Conservation (phyloP, 2,888 invertebrate genomes). For the Omphaloscelis lunosa region DNA sequence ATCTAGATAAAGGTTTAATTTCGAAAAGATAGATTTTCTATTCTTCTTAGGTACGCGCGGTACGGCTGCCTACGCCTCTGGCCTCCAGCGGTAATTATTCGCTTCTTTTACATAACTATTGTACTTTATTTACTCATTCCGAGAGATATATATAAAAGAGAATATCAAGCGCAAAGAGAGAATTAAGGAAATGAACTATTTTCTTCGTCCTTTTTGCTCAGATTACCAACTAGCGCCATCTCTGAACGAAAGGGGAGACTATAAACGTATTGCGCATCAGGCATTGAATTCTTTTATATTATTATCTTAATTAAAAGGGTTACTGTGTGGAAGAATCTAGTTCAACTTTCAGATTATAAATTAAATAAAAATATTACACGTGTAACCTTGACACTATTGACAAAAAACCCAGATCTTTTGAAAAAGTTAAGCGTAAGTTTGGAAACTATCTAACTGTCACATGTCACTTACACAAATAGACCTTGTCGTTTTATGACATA, state of each 20-base stretch:
- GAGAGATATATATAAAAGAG: constrained; percentile 30
- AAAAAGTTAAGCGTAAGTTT: not conserved
- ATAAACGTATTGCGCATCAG: constrained; percentile 9
- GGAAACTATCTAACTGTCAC: not conserved
- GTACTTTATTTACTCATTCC: constrained; percentile 45
- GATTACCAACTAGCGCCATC: constrained; percentile 52
- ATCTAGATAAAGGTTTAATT: constrained; percentile 9
- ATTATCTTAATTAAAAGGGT: not conserved
- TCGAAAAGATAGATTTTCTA: constrained; percentile 21
- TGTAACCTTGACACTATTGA: not conserved
- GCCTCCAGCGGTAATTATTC: constrained; percentile 39
- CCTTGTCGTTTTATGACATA: not conserved
- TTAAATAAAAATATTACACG: not conserved
- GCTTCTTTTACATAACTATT: constrained; percentile 44
- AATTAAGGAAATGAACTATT: constrained; percentile 36
- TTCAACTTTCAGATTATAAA: not conserved
- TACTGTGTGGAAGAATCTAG: constrained; percentile 5
- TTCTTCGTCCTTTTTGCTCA: constrained; percentile 40
- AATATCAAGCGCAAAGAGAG: constrained; percentile 42
- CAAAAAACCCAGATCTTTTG: not conserved
- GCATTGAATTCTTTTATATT: constrained; percentile 1
- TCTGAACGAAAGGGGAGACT: constrained; percentile 28
- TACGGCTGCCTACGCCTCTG: not conserved
- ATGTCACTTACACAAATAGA: not conserved
- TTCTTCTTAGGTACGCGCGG: constrained; percentile 9